Percentiles rank a stretch among this genome's conserved stretches.
Evolutionary conservation across 2,888 invertebrate genomes (phyloP).

Genomic region (Stramonita haemastoma): DNA sequence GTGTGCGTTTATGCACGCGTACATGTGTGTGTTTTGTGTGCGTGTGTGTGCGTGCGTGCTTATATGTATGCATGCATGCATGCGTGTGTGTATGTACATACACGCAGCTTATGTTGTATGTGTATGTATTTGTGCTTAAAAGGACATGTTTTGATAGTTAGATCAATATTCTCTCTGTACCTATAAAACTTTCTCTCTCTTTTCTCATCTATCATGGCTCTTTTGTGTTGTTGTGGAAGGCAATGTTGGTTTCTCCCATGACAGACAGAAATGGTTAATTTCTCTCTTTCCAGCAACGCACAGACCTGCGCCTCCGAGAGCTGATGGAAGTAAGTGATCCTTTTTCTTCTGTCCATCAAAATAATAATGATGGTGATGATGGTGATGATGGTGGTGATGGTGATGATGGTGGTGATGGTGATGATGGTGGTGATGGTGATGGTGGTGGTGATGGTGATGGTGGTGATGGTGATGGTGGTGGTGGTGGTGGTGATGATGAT

Average conservation of each 20-base stretch:
- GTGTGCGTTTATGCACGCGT: too few relatives aligned
- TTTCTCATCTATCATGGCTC: too few relatives aligned
- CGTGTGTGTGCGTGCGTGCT: neutral
- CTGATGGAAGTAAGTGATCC: slow-evolving; percentile 80
- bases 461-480: too few relatives aligned
- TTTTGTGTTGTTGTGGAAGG: too few relatives aligned
- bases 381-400: neutral
- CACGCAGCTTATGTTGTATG: slow-evolving; percentile 49
- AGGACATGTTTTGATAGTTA: too few relatives aligned
- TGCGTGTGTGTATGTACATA: neutral
- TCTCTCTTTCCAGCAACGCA: slow-evolving; percentile 83
- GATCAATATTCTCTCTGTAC: too few relatives aligned
- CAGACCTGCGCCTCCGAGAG: slow-evolving; percentile 90
- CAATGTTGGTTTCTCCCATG: too few relatives aligned
- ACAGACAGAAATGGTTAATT: neutral
- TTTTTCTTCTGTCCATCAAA: neutral
- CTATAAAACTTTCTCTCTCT: too few relatives aligned
- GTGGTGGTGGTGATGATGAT: too few relatives aligned
- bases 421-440: too few relatives aligned
- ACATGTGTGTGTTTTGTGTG: slow-evolving; percentile 3
- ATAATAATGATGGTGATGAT: neutral
- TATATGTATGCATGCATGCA: neutral
- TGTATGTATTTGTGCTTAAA: neutral
- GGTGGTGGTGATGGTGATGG: too few relatives aligned
- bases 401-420: too few relatives aligned